Base-by-base conservation (phyloP, 2,888 invertebrate species). In the Drosophila imparisetae region DNA sequence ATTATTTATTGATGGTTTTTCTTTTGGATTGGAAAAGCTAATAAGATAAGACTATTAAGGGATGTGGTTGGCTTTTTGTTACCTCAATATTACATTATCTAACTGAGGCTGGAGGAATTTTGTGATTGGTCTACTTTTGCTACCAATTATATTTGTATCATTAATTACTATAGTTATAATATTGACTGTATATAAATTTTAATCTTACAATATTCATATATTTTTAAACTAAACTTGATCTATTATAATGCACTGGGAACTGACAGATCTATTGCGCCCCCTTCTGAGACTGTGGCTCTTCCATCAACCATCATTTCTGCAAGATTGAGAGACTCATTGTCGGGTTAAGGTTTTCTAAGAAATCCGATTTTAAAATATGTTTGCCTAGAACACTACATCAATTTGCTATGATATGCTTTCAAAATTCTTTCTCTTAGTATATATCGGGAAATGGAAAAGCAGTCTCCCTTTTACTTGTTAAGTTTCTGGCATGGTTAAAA, bases 161-260 rank as follows among this genome's bases (percentile, higher is more conserved):
- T 7, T 13, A 21, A 45, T 21, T 13, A 45, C 7, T 21, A 2
- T 4, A 13, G 6, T 7, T 13, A 4, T 8, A 0, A 24, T 15
- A 4, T 7, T 21, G 13, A 21, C 13, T 21, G 40, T 11, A 2
- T 5, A 11, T 40, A 10, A 7, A 40, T n/a, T 18, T 1, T 2
- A 10, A 5, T n/a, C 0, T n/a, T 4, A 2, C 2, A 40, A n/a
- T 5, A 21, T 4, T 11, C 11, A 4, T 0, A 2, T 0, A 40
- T 11, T 11, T 21, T 11, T 21, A 2, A 42, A 21, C 1, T 21
- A 42, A 42, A 21, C 40, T n/a, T n/a, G 1, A 10, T 30, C 30
- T 42, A n/a, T n/a, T 42, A 42, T 11, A 6, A 2, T 10, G 40
- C 4, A 11, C 40, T 40, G n/a, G 2, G 4, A 21, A 6, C 11